Percentiles rank a stretch among this genome's conserved stretches.
Evolutionary conservation across 1,140 invertebrate genomes (phyloP).

Genomic region (Lucilia sericata): DNA sequence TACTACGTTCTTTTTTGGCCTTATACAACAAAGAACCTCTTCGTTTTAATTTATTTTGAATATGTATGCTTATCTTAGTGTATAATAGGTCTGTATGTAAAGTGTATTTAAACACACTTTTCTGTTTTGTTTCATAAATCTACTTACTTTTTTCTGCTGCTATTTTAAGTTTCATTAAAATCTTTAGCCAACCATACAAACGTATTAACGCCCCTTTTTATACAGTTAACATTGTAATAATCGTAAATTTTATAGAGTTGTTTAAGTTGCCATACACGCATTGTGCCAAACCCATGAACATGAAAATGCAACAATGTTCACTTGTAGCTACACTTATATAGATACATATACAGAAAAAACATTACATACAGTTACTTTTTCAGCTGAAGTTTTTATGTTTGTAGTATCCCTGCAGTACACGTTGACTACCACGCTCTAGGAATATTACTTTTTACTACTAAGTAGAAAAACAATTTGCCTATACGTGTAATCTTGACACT

Average conservation of each 20-base stretch:
- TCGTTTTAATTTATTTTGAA: background rate
- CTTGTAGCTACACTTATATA: background rate
- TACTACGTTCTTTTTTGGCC: too few relatives aligned
- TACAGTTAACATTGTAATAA: constrained; percentile 44
- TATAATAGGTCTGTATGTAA: background rate
- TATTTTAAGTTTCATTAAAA: constrained; percentile 29
- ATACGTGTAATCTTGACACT: too few relatives aligned
- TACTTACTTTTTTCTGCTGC: background rate
- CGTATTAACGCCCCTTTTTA: constrained; percentile 36
- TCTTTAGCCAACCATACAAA: constrained; percentile 33
- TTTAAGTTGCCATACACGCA: constrained; percentile 29
- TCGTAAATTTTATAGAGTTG: constrained; percentile 41
- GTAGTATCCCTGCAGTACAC: too few relatives aligned
- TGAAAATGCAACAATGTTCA: constrained; percentile 41
- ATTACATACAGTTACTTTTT: too few relatives aligned
- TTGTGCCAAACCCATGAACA: constrained; percentile 36
- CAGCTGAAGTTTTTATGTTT: too few relatives aligned
- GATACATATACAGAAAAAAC: too few relatives aligned
- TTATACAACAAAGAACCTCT: background rate
- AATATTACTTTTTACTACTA: too few relatives aligned
- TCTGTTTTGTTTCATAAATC: background rate
- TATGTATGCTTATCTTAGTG: background rate
- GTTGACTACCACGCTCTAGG: too few relatives aligned
- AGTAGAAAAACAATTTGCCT: too few relatives aligned
- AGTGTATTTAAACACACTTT: background rate